phyloP scores from a whole-genome alignment of 2,113 vertebrate species.

The Calypte anna region DNA sequence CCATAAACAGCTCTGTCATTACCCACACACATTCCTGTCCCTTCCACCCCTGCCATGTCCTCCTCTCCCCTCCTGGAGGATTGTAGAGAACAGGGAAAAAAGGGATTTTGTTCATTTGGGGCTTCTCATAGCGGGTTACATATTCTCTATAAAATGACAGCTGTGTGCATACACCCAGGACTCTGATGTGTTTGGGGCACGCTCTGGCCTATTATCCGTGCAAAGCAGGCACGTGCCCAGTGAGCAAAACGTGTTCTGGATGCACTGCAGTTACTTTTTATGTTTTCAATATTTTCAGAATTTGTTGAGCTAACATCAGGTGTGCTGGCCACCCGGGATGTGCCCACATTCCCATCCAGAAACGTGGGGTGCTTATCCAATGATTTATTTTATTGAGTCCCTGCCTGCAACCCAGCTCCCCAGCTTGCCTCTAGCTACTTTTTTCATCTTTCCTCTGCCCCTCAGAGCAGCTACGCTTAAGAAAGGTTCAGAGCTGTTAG shows the following conservation, averaged over 20 bases:
- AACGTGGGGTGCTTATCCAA: not conserved
- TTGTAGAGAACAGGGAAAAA: not conserved
- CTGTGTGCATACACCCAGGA: not conserved
- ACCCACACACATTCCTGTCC: slow-evolving; percentile 31
- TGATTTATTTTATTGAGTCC: not conserved
- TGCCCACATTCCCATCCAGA: not conserved
- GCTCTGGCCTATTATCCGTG: not conserved
- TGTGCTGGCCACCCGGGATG: not conserved
- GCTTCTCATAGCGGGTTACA: not conserved
- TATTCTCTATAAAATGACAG: not conserved
- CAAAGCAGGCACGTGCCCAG: not conserved
- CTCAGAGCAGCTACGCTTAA: not conserved
- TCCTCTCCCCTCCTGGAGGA: not conserved
- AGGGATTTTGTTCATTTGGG: not conserved
- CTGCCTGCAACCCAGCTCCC: not conserved
- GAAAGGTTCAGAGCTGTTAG: not conserved
- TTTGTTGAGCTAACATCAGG: not conserved
- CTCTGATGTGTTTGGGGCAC: not conserved
- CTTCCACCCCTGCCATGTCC: not conserved
- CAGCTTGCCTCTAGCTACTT: not conserved
- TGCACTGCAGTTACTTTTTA: not conserved
- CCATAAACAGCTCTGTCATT: slow-evolving; percentile 30
- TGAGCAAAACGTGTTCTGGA: not conserved
- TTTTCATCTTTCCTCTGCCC: not conserved
- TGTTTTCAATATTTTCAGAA: not conserved